Evolutionary conservation across 2,797 vertebrate species (phyloP).

Genomic region (Gephyroberyx darwinii): DNA sequence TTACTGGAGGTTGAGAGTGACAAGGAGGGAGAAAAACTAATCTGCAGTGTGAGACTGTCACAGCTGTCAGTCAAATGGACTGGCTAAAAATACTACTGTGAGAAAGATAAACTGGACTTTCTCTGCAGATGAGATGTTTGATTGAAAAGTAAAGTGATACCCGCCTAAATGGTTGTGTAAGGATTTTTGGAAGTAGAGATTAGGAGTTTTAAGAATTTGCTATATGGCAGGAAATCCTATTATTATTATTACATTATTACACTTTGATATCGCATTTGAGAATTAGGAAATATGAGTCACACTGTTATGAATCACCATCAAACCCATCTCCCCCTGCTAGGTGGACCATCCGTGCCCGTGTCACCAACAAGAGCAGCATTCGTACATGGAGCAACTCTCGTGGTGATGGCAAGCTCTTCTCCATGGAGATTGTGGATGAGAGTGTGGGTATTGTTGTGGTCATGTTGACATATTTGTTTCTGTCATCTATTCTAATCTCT

Average conservation of each 20-base stretch:
- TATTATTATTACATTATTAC: background rate
- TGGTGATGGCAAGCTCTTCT: slow-evolving; percentile 97
- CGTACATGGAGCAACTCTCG: slow-evolving; percentile 98
- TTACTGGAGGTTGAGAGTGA: background rate
- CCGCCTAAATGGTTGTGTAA: background rate
- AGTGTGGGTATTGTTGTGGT: slow-evolving; percentile 83
- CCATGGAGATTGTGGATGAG: slow-evolving; percentile 95
- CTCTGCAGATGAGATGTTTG: background rate
- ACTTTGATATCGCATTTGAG: background rate
- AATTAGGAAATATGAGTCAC: too few species aligned
- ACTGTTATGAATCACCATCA: background rate
- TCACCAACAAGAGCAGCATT: slow-evolving; percentile 94
- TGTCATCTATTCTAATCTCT: background rate
- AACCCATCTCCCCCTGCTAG: slow-evolving; percentile 67
- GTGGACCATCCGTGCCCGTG: slow-evolving; percentile 95
- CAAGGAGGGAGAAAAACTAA: too few species aligned
- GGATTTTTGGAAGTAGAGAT: background rate
- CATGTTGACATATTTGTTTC: background rate
- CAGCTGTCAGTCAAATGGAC: background rate
- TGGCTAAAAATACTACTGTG: background rate
- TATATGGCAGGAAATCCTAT: background rate
- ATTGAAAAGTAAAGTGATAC: background rate
- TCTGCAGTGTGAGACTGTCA: slow-evolving; percentile 2
- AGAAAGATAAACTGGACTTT: background rate
- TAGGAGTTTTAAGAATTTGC: background rate